Evolutionary conservation across 1,140 invertebrate species (phyloP).

Genomic region (Drosophila parabipectinata): DNA sequence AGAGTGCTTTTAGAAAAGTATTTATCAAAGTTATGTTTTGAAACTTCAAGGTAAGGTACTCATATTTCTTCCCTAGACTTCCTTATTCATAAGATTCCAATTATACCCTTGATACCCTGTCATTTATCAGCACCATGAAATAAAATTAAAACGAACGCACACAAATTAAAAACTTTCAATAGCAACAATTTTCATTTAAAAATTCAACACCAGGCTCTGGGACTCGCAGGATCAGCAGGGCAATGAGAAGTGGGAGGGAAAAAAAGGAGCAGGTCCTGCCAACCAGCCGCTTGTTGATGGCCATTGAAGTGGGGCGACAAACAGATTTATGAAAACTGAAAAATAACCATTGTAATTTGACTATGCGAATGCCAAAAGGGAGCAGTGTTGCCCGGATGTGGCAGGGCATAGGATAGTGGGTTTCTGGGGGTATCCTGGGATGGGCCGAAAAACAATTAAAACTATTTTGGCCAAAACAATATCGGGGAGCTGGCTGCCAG

Average conservation of each 20-base stretch:
- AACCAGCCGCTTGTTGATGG: conserved; percentile 43
- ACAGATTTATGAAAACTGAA: conserved; percentile 78
- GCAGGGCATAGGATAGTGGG: background rate
- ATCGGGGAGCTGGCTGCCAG: conserved; percentile 67
- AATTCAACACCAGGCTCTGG: conserved; percentile 74
- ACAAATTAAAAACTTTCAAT: conserved; percentile 82
- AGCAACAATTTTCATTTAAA: conserved; percentile 82
- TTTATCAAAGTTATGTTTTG: too few relatives aligned
- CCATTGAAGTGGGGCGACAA: conserved; percentile 70
- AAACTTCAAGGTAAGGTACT: too few relatives aligned
- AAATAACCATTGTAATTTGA: conserved; percentile 69
- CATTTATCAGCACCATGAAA: conserved; percentile 48
- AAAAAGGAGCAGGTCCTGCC: background rate
- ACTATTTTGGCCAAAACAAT: conserved; percentile 80
- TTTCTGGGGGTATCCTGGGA: background rate
- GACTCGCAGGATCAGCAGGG: conserved; percentile 17
- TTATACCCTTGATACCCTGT: conserved; percentile 1
- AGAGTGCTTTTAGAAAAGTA: too few relatives aligned
- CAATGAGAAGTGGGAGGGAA: background rate
- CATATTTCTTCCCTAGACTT: too few relatives aligned
- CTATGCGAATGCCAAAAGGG: conserved; percentile 25
- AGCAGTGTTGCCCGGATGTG: background rate
- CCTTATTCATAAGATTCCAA: background rate
- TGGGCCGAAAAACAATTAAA: conserved; percentile 65
- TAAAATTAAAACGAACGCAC: conserved; percentile 70